Evolutionary conservation across 2,888 invertebrate genomes (phyloP).

Genomic region (Apotomis betuletana): DNA sequence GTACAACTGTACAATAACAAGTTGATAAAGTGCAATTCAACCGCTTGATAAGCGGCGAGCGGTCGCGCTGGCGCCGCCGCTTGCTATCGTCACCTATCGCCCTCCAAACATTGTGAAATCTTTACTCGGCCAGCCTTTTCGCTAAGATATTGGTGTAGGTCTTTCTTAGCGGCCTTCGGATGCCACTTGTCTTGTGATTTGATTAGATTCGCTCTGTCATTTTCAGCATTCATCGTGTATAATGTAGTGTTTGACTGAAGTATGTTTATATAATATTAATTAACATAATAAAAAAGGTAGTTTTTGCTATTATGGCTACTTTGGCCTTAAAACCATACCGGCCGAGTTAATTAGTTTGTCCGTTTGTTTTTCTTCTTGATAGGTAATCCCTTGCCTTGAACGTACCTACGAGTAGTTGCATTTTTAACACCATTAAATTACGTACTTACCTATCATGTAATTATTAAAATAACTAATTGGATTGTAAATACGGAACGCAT

Average conservation of each 20-base stretch:
- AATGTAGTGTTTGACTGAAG: not conserved
- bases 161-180: constrained; percentile 14
- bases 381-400: no score
- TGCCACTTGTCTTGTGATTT: constrained; percentile 7
- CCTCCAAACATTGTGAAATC: constrained; percentile 31
- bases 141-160: constrained; percentile 24
- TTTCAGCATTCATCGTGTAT: not conserved
- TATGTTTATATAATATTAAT: no score
- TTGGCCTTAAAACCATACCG: no score
- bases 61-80: constrained; percentile 33
- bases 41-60: constrained; percentile 42
- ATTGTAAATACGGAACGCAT: not conserved
- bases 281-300: no score
- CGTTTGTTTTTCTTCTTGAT: no score
- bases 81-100: constrained; percentile 26
- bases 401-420: no score
- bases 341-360: no score
- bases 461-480: not conserved
- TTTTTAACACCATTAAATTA: no score
- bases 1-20: constrained; percentile 47
- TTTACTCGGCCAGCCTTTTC: not conserved
- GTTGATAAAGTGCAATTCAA: constrained; percentile 48
- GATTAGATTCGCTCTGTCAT: not conserved
- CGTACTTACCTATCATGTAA: not conserved
- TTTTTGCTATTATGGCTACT: no score